Percentiles rank a stretch among this genome's conserved stretches.
Evolutionary conservation across 2,797 vertebrate genomes (phyloP).

Genomic region (Ara ararauna): DNA sequence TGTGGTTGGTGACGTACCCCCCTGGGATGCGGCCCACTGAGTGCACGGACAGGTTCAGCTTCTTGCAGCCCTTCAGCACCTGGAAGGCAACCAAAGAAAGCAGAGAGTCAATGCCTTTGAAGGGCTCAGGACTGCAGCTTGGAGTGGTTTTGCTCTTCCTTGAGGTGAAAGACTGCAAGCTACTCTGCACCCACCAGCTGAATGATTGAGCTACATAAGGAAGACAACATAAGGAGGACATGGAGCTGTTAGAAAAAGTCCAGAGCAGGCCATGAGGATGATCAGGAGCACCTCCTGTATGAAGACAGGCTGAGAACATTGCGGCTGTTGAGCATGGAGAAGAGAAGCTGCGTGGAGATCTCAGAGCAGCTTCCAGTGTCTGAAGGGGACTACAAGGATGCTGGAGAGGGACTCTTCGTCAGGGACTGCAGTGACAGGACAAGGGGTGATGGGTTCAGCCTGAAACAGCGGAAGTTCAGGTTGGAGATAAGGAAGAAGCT

Average conservation of each 20-base stretch:
- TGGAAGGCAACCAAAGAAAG: constrained; percentile 48
- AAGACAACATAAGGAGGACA: background rate
- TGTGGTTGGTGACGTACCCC: constrained; percentile 92
- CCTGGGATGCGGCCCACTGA: constrained; percentile 92
- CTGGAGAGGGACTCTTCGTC: background rate
- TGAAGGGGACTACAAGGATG: background rate
- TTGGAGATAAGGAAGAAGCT: background rate
- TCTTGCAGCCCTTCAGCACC: constrained; percentile 94
- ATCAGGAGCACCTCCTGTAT: background rate
- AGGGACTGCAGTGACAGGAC: background rate
- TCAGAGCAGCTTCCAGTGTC: background rate
- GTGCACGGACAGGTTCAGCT: constrained; percentile 87
- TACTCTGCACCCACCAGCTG: background rate
- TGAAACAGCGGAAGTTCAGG: background rate
- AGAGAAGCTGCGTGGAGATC: background rate
- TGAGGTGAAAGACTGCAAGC: background rate
- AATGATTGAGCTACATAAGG: background rate
- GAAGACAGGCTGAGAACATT: background rate
- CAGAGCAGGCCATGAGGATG: background rate
- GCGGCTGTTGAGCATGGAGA: background rate
- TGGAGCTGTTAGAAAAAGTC: background rate
- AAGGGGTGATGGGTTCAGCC: background rate
- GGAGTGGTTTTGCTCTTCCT: background rate
- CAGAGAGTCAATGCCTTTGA: background rate
- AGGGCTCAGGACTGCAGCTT: background rate